Conservation (phyloP, 2,888 invertebrate species). For the Lampropteryx suffumata region DNA sequence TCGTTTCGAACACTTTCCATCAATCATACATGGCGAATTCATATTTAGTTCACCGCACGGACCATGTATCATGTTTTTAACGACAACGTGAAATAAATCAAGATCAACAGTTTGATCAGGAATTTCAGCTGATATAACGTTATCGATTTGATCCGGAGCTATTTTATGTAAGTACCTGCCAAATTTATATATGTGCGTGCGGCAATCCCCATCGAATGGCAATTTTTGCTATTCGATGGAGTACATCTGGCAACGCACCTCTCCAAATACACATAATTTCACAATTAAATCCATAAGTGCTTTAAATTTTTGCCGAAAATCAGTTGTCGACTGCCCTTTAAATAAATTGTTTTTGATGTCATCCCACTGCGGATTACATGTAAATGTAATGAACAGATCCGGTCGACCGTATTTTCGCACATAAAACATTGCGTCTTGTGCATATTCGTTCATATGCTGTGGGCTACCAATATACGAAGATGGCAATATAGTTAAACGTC, state of each 20-base stretch:
- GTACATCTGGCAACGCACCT: background rate
- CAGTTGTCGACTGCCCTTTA: background rate
- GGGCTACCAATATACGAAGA: background rate
- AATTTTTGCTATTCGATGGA: constrained; percentile 15
- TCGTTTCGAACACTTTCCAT: constrained; percentile 35
- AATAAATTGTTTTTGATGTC: background rate
- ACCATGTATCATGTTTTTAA: constrained; percentile 40
- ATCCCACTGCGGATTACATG: constrained; percentile 6
- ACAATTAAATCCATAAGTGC: background rate
- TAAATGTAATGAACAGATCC: constrained; percentile 3
- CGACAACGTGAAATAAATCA: constrained; percentile 30
- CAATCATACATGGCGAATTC: constrained; percentile 35
- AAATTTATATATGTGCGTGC: too few relatives aligned
- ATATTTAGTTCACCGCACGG: constrained; percentile 38
- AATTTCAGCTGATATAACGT: constrained; percentile 38
- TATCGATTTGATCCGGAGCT: constrained; percentile 33
- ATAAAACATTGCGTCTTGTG: background rate
- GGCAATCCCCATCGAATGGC: too few relatives aligned
- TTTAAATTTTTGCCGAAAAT: constrained; percentile 3
- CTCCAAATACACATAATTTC: background rate
- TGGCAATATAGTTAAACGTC: background rate
- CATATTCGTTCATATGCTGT: background rate
- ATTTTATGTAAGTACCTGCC: too few relatives aligned
- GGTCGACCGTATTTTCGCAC: constrained; percentile 7
- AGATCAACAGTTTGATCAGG: constrained; percentile 30